These are phyloP conservation scores for Gerris lacustris DNA, from an alignment of 2,888 invertebrate genomes.

Conservation along the genomic window DNA sequence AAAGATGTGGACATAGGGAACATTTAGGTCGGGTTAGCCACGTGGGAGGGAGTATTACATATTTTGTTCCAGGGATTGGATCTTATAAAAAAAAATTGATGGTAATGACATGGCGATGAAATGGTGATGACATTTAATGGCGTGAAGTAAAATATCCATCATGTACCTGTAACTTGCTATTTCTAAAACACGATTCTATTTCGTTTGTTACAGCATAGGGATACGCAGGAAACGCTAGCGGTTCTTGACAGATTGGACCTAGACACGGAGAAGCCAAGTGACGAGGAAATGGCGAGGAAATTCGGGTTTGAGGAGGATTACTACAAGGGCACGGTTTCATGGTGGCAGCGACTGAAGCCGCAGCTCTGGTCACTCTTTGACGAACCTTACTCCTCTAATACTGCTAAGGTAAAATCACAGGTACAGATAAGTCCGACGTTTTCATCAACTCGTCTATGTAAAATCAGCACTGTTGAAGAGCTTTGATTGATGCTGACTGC, in stretches of 20 bases:
- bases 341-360: slow-evolving; percentile 96
- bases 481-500: too few relatives aligned
- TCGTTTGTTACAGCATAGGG: slow-evolving; percentile 59
- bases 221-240: slow-evolving; percentile 96
- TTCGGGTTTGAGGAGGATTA: slow-evolving; percentile 95
- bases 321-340: slow-evolving; percentile 73
- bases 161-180: too few relatives aligned
- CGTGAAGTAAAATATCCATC: too few relatives aligned
- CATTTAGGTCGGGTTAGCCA: too few relatives aligned
- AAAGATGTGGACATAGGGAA: too few relatives aligned
- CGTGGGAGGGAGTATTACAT: too few relatives aligned
- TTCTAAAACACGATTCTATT: too few relatives aligned
- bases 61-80: too few relatives aligned
- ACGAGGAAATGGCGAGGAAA: slow-evolving; percentile 93
- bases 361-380: slow-evolving; percentile 98
- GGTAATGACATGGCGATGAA: too few relatives aligned
- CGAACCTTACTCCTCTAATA: slow-evolving; percentile 95
- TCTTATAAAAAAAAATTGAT: too few relatives aligned
- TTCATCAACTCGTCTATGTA: not conserved
- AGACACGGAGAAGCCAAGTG: slow-evolving; percentile 94
- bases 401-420: slow-evolving; percentile 68
- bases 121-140: too few relatives aligned
- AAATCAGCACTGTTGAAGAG: not conserved
- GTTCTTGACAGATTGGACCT: slow-evolving; percentile 94
- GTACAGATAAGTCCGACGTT: slow-evolving; percentile 1